Conservation (phyloP, 2,888 invertebrate genomes). For the Anthophora plumipes region DNA sequence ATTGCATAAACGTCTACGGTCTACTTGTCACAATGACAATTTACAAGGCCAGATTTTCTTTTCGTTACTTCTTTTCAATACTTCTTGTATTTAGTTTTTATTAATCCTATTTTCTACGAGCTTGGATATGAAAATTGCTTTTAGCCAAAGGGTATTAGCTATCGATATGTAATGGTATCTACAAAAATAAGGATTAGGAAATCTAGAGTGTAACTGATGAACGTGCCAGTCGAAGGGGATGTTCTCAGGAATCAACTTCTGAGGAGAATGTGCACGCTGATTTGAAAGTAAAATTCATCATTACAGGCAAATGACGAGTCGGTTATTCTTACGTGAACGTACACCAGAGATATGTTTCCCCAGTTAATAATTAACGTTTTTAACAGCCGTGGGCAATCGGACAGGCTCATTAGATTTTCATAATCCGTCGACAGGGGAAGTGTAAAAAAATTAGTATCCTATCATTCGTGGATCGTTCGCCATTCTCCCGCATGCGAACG, state of each 20-base stretch:
- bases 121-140: no score
- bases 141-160: no score
- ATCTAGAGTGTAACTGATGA: no score
- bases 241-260: conserved; percentile 36
- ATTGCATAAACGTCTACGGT: no score
- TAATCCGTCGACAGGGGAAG: background rate
- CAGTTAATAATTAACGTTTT: conserved; percentile 51
- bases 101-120: no score
- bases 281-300: conserved; percentile 72
- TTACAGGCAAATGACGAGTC: conserved; percentile 9
- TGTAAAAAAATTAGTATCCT: background rate
- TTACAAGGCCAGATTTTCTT: no score
- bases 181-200: no score
- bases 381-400: conserved; percentile 4
- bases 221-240: no score
- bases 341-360: conserved; percentile 10
- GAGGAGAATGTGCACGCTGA: conserved; percentile 62
- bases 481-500: conserved; percentile 8
- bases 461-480: background rate
- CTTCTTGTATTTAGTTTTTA: no score
- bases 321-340: conserved; percentile 17
- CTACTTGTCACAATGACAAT: no score
- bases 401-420: conserved; percentile 14
- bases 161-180: no score
- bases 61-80: no score